These are phyloP conservation scores for Fratercula arctica DNA, from an alignment of 2,797 vertebrate species.

Conservation along the genomic window DNA sequence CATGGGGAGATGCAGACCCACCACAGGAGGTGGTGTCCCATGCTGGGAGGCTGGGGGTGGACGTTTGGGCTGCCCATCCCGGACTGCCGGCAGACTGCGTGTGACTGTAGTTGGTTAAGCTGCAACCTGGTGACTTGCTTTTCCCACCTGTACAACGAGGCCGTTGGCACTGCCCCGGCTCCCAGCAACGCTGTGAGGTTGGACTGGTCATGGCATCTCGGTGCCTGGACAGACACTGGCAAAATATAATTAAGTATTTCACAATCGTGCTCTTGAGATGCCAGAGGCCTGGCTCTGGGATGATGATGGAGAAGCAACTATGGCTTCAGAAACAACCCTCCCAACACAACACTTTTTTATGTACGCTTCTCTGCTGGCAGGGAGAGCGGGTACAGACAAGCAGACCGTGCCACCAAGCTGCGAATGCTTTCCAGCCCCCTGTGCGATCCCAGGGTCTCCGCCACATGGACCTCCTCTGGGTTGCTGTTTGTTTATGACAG, in stretches of 20 bases:
- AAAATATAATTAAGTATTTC: neutral
- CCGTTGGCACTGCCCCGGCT: fast-evolving
- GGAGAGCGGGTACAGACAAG: neutral
- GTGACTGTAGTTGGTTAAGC: neutral
- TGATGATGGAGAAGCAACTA: neutral
- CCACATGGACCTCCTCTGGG: neutral
- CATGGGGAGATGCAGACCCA: neutral
- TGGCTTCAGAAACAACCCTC: neutral
- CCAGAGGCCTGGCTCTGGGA: neutral
- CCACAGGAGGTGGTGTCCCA: fast-evolving
- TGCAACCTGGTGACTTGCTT: neutral
- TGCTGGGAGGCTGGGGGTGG: neutral
- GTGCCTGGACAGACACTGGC: neutral
- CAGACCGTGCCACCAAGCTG: neutral
- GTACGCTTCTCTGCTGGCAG: neutral
- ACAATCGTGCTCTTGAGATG: neutral
- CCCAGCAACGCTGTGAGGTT: neutral
- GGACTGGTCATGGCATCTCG: neutral
- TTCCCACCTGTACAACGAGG: neutral
- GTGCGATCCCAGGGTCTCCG: neutral
- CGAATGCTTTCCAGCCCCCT: neutral
- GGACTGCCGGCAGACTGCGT: fast-evolving
- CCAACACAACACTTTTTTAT: neutral
- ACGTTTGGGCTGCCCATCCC: neutral
- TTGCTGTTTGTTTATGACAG: neutral